A percentile compares a stretch with the other conserved stretches of the same genome.
Conservation (phyloP, 2,797 vertebrate genomes). For the Holocentrus rufus region DNA sequence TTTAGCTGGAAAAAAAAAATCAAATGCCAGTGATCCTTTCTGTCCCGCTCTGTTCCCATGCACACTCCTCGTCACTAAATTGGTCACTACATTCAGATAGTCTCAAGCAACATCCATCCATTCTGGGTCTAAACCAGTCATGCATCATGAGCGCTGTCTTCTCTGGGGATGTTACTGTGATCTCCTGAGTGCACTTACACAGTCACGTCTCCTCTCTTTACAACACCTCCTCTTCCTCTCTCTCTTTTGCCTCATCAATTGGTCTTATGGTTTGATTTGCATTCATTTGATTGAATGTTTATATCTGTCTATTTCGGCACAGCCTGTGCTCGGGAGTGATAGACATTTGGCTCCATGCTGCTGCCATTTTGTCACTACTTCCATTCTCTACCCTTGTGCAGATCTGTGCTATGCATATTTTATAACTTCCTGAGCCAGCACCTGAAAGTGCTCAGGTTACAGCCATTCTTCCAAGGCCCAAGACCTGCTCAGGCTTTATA, state of each 20-base stretch:
- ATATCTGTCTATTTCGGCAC: not conserved
- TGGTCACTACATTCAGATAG: not conserved
- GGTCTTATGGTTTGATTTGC: conserved; percentile 21
- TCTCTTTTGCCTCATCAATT: not conserved
- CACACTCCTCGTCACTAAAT: not conserved
- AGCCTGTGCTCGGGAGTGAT: not conserved
- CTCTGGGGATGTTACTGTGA: not conserved
- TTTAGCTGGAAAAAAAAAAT: not conserved
- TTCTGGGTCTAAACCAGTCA: not conserved
- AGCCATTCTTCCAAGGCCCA: conserved; percentile 35
- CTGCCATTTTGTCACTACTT: conserved; percentile 61
- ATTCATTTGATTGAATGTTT: conserved; percentile 11
- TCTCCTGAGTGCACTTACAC: conserved; percentile 1
- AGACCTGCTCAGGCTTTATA: conserved; percentile 19
- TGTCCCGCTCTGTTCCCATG: not conserved
- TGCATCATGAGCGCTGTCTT: not conserved
- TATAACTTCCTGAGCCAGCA: conserved; percentile 68
- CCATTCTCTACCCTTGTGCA: conserved; percentile 42
- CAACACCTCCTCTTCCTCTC: not conserved
- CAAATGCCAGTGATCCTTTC: not conserved
- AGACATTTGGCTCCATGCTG: conserved; percentile 33
- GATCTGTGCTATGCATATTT: conserved; percentile 77
- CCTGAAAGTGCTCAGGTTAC: conserved; percentile 70
- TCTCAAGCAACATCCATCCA: not conserved
- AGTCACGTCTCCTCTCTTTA: not conserved